Evolutionary conservation across 2,888 invertebrate genomes (phyloP).

Genomic region (Dascillus cervinus): DNA sequence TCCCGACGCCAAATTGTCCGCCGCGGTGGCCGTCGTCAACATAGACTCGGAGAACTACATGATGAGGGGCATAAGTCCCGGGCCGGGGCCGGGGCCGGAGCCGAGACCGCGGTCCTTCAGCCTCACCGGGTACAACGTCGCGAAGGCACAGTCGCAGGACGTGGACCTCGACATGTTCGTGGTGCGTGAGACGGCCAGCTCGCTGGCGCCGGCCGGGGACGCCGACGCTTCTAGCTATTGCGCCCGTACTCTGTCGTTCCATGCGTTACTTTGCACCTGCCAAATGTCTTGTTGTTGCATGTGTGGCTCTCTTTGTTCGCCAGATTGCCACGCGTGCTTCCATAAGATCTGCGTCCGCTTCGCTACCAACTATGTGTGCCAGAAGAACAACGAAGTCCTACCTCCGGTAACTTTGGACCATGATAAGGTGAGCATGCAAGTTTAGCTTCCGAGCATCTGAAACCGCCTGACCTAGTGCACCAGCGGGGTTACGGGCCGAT

Average conservation of each 20-base stretch:
- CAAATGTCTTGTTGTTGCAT: slow-evolving; percentile 51
- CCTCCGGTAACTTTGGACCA: slow-evolving; percentile 38
- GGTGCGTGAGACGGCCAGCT: slow-evolving; percentile 36
- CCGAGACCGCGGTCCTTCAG: slow-evolving; percentile 24
- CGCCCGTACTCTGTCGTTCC: slow-evolving; percentile 44
- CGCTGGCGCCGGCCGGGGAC: slow-evolving; percentile 24
- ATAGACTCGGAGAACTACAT: slow-evolving; percentile 49
- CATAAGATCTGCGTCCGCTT: slow-evolving; percentile 50
- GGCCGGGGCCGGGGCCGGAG: slow-evolving; percentile 26
- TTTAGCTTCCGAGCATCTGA: too few relatives aligned
- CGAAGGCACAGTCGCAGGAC: slow-evolving; percentile 17
- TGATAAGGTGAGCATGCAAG: slow-evolving; percentile 46
- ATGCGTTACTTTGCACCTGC: slow-evolving; percentile 43
- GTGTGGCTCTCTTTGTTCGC: slow-evolving; percentile 52
- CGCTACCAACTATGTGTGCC: slow-evolving; percentile 39
- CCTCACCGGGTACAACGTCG: slow-evolving; percentile 17
- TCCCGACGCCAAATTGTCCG: slow-evolving; percentile 16
- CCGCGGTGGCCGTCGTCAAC: slow-evolving; percentile 36
- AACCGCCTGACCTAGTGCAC: too few relatives aligned
- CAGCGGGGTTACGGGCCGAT: too few relatives aligned
- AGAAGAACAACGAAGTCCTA: slow-evolving; percentile 36
- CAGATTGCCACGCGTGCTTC: slow-evolving; percentile 60
- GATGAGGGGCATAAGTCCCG: slow-evolving; percentile 41
- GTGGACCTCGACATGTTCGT: slow-evolving; percentile 36
- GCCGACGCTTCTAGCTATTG: slow-evolving; percentile 31